Evolutionary conservation across 2,113 vertebrate genomes (phyloP).

Genomic region (Nasalis larvatus): DNA sequence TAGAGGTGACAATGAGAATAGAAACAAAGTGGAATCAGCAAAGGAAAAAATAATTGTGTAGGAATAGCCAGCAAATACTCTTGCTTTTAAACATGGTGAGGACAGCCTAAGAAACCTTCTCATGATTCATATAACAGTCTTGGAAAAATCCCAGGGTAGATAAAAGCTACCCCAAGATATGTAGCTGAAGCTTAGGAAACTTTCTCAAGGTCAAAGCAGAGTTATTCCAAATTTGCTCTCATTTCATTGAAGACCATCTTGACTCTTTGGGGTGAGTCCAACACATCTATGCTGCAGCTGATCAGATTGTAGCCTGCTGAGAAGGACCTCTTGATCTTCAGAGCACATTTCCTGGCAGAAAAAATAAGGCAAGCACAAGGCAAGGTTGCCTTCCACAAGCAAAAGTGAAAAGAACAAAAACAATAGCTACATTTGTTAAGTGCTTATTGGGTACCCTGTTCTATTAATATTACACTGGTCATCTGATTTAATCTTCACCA

Average conservation of each 20-base stretch:
- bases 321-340: conserved; percentile 87
- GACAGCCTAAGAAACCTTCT: not conserved
- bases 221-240: conserved; percentile 85
- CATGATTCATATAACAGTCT: conserved; percentile 6
- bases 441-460: not conserved
- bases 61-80: not conserved
- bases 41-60: not conserved
- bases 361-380: not conserved
- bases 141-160: not conserved
- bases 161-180: not conserved
- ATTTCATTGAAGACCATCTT: conserved; percentile 82
- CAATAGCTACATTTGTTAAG: not conserved
- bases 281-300: conserved; percentile 85
- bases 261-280: conserved; percentile 86
- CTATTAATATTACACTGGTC: not conserved
- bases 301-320: conserved; percentile 84
- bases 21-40: not conserved
- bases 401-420: not conserved
- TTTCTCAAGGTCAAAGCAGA: conserved; percentile 86
- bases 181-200: conserved; percentile 67
- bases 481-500: not conserved
- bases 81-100: not conserved
- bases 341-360: conserved; percentile 83
- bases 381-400: not conserved
- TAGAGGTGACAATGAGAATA: not conserved